A percentile compares a stretch with the other conserved stretches of the same genome.
phyloP scores from a whole-genome alignment of 2,113 vertebrate genomes.

The Brachyistius frenatus region DNA sequence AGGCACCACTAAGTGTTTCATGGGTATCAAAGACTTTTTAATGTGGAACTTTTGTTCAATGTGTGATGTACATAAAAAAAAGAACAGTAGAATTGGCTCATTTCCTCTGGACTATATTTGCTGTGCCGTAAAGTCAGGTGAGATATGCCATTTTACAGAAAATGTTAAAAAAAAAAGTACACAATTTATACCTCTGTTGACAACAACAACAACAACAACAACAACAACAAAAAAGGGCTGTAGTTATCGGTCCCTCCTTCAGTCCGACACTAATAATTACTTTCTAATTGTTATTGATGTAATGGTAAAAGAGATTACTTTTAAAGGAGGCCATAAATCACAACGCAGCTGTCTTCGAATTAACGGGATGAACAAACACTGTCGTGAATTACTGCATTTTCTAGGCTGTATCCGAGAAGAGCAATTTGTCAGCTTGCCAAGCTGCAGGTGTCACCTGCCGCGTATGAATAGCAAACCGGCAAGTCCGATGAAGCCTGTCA shows the following conservation, averaged over 20 bases:
- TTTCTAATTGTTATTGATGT: constrained; percentile 43
- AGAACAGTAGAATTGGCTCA: neutral
- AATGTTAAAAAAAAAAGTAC: neutral
- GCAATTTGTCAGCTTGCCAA: constrained; percentile 39
- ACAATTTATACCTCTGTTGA: neutral
- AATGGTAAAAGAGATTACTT: constrained; percentile 16
- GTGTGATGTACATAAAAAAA: neutral
- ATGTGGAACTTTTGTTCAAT: neutral
- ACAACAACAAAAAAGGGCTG: neutral
- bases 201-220: no score
- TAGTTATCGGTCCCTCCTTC: constrained; percentile 5
- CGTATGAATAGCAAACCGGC: constrained; percentile 6
- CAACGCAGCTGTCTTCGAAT: constrained; percentile 38
- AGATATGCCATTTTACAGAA: neutral
- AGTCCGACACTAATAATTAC: constrained; percentile 29
- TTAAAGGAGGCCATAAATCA: constrained; percentile 54
- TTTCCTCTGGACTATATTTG: neutral
- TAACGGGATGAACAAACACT: constrained; percentile 54
- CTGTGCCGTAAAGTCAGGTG: neutral
- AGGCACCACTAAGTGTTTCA: no score
- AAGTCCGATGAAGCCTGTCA: neutral
- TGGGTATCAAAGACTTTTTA: neutral
- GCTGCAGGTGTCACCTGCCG: constrained; percentile 25
- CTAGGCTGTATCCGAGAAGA: constrained; percentile 10
- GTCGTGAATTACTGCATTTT: constrained; percentile 36